A percentile compares a stretch with the other conserved stretches of the same genome.
Conservation (phyloP, 2,113 vertebrate genomes). For the Charina bottae region DNA sequence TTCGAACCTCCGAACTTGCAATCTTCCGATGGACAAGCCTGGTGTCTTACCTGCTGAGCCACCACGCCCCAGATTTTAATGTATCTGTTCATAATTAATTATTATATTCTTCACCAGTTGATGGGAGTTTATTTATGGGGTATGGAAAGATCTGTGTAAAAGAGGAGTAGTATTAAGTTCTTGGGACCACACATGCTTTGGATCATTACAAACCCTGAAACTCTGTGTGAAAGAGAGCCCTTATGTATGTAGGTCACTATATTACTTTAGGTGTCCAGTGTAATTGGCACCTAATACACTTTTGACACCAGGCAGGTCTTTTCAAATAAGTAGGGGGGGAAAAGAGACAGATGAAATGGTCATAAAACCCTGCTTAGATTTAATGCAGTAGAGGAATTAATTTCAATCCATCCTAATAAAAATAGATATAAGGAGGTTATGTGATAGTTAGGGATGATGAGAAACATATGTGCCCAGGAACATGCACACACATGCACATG, state of each 20-base stretch:
- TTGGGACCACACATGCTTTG: constrained; percentile 17
- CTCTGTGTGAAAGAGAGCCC: neutral
- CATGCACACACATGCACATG: neutral
- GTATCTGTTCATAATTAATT: constrained; percentile 29
- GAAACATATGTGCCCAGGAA: neutral
- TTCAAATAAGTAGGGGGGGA: neutral
- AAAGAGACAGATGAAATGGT: constrained; percentile 27
- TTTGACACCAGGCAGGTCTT: neutral
- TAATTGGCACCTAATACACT: neutral
- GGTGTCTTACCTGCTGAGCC: too few species aligned
- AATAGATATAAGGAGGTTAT: neutral
- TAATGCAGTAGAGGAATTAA: neutral
- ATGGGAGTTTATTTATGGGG: constrained; percentile 32
- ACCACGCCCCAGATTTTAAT: too few species aligned
- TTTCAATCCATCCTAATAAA: neutral
- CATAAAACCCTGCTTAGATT: neutral
- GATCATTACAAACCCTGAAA: constrained; percentile 23
- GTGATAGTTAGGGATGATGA: neutral
- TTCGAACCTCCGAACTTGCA: too few species aligned
- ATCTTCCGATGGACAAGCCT: too few species aligned
- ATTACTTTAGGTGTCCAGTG: neutral
- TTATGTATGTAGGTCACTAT: neutral
- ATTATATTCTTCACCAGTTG: neutral
- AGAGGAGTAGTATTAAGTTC: neutral
- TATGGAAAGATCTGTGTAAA: constrained; percentile 22